These are phyloP conservation scores for Eristalis pertinax DNA, from an alignment of 2,888 invertebrate species.

Conservation along the genomic window DNA sequence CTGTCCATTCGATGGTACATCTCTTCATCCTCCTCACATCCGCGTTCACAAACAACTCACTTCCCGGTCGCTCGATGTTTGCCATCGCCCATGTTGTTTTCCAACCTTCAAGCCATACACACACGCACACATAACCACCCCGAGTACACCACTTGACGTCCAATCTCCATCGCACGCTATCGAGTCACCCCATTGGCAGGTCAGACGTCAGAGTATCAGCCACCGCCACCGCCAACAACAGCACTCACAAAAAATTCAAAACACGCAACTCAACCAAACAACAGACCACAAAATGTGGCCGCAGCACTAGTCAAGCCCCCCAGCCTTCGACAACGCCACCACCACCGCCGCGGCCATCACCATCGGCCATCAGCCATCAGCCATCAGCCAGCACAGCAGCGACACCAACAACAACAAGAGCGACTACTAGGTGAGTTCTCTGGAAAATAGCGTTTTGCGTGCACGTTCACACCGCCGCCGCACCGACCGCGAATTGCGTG, in stretches of 20 bases:
- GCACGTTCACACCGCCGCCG: slow-evolving; percentile 20
- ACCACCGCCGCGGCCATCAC: slow-evolving; percentile 53
- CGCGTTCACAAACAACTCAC: neutral
- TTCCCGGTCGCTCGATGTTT: neutral
- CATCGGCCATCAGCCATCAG: neutral
- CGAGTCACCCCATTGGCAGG: slow-evolving; percentile 56
- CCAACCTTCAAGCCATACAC: neutral
- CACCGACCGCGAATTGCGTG: slow-evolving; percentile 50
- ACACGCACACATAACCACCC: slow-evolving; percentile 1
- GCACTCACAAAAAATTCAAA: slow-evolving; percentile 5
- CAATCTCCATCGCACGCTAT: slow-evolving; percentile 64
- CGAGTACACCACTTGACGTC: slow-evolving; percentile 1
- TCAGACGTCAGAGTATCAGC: slow-evolving; percentile 15
- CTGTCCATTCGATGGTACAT: neutral
- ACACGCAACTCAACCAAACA: slow-evolving; percentile 67
- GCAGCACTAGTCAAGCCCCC: slow-evolving; percentile 41
- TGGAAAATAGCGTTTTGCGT: slow-evolving; percentile 59
- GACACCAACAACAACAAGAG: too few species aligned
- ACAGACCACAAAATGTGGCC: slow-evolving; percentile 65
- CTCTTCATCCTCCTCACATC: neutral
- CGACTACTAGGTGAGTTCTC: slow-evolving; percentile 20
- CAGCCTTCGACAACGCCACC: slow-evolving; percentile 30
- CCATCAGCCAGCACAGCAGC: too few species aligned
- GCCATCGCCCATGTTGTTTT: slow-evolving; percentile 10
- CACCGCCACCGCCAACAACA: slow-evolving; percentile 16